A percentile compares a stretch with the other conserved stretches of the same genome.
Evolutionary conservation across 2,888 invertebrate species (phyloP).

Genomic region (Thera obeliscata): DNA sequence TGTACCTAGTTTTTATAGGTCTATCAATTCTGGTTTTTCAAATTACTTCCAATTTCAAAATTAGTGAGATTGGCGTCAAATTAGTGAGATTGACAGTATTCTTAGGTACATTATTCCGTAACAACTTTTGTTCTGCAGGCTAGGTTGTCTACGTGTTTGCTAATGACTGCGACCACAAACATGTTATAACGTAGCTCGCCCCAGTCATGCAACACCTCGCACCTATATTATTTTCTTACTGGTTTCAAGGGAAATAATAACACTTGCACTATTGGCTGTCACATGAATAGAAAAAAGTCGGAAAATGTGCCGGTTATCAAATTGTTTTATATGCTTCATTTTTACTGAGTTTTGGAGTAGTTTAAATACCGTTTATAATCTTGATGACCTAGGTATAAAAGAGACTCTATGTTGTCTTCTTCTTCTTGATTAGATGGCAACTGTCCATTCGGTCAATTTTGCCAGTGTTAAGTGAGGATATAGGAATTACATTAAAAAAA

Average conservation of each 20-base stretch:
- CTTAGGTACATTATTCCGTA: not conserved
- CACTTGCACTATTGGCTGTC: conserved; percentile 11
- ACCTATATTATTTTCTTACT: conserved; percentile 18
- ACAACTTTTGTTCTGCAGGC: conserved; percentile 6
- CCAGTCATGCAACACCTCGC: conserved; percentile 29
- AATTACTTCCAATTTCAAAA: not conserved
- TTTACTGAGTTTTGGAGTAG: no score
- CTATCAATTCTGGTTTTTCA: no score
- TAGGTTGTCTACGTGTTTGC: conserved; percentile 11
- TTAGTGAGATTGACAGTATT: not conserved
- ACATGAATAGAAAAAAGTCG: conserved; percentile 14
- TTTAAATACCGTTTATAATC: no score
- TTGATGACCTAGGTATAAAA: no score
- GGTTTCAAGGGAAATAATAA: conserved; percentile 21
- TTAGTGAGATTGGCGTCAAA: not conserved
- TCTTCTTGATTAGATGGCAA: no score
- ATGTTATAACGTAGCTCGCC: conserved; percentile 16
- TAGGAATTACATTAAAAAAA: no score
- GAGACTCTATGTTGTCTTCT: no score
- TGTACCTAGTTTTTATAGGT: no score
- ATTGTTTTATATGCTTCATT: no score
- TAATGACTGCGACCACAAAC: conserved; percentile 25
- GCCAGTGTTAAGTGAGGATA: no score
- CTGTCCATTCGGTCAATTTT: no score
- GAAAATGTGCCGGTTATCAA: not conserved